Percentiles rank a stretch among this genome's conserved stretches.
phyloP scores from a whole-genome alignment of 1,140 invertebrate species.

The Wasmannia auropunctata region DNA sequence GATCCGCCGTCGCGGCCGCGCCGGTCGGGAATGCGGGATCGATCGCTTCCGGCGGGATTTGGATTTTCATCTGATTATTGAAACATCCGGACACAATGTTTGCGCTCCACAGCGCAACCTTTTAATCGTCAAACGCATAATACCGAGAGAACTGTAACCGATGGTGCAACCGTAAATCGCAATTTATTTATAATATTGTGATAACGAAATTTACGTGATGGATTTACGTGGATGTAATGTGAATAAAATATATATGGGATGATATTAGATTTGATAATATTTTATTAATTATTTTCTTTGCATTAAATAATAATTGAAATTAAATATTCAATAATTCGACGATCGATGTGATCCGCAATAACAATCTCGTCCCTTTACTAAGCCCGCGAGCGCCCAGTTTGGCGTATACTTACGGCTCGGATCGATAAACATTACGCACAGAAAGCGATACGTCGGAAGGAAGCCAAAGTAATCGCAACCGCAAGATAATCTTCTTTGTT shows the following conservation, averaged over 20 bases:
- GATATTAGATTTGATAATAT: neutral
- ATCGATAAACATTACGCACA: slow-evolving; percentile 67
- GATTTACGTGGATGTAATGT: neutral
- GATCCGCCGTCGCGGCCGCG: too few species aligned
- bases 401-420: neutral
- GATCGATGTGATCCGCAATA: neutral
- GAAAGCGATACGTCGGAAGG: slow-evolving; percentile 81
- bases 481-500: slow-evolving; percentile 82
- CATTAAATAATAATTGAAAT: neutral
- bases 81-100: slow-evolving; percentile 7
- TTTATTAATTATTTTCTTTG: neutral
- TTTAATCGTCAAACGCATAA: neutral
- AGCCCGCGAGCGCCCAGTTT: neutral
- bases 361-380: neutral
- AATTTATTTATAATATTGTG: neutral
- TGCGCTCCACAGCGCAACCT: neutral
- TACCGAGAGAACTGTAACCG: neutral
- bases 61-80: slow-evolving; percentile 51
- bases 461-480: slow-evolving; percentile 84
- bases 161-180: neutral
- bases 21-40: neutral
- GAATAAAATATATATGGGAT: neutral
- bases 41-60: slow-evolving; percentile 19
- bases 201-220: neutral
- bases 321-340: neutral